Conservation (phyloP, 2,113 vertebrate genomes). For the Eptesicus fuscus region DNA sequence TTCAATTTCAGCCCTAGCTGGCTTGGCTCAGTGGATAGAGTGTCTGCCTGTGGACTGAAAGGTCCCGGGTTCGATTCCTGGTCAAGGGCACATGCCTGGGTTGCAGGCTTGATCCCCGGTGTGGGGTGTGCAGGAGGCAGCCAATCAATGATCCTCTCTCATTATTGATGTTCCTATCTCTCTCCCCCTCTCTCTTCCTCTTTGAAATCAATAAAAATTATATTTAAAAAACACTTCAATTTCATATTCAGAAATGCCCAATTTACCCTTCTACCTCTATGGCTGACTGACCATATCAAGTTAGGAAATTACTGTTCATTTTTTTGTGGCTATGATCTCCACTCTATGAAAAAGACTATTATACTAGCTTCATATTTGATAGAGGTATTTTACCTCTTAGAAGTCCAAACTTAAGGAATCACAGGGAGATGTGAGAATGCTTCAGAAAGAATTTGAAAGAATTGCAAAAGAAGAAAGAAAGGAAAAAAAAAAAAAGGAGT, state of each 20-base stretch:
- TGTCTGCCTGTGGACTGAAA: too few species aligned
- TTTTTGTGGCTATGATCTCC: not conserved
- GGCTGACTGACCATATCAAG: not conserved
- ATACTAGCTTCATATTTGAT: not conserved
- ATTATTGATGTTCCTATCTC: too few species aligned
- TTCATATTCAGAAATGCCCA: not conserved
- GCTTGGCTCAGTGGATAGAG: too few species aligned
- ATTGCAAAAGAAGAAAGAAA: slow-evolving; percentile 16
- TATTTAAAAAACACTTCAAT: not conserved
- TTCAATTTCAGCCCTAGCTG: not conserved
- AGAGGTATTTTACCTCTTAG: slow-evolving; percentile 18
- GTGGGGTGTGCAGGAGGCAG: too few species aligned
- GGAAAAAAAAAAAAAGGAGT: not conserved
- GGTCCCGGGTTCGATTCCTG: too few species aligned
- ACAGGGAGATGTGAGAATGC: not conserved
- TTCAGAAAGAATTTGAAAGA: slow-evolving; percentile 36
- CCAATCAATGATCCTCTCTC: too few species aligned
- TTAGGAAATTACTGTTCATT: not conserved
- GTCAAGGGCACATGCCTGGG: too few species aligned
- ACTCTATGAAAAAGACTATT: not conserved
- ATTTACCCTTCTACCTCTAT: not conserved
- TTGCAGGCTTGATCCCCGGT: too few species aligned
- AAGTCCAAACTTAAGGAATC: slow-evolving; percentile 24
- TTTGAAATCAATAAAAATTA: too few species aligned
- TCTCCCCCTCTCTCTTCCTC: too few species aligned